Base-by-base conservation (phyloP, 2,888 invertebrate genomes). In the Glaucopsyche alexis region DNA sequence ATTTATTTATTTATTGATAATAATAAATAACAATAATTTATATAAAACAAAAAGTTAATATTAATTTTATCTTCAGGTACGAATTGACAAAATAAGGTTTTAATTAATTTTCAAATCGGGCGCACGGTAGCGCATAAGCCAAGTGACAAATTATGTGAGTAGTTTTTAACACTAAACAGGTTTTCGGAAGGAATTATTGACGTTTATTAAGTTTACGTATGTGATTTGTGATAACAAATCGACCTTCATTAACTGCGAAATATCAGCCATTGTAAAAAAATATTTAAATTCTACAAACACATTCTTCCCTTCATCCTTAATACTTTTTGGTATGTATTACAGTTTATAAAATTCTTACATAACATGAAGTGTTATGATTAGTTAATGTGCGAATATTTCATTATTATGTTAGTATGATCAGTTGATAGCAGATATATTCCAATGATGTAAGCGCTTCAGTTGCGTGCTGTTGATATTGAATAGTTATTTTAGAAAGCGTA, bases 401-500 rank as follows among this genome's bases (percentile, higher is more conserved):
- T 69, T 49, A 69, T 69, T 69, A 47, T 69, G 69, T 47, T 69
- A 69, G 69, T 69, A 69, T 69, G 47, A 38, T 69, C 69, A 19
- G 47, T 49, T 16, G 69, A 29, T 69, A 69, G 69, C 14, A 29
- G 29, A 29, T 29, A 29, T 47, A 67, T 67, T 16, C 19, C 77
- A 78, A 80, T 89, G 86, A 88, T 86, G 89, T 83, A 89, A 89
- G 82, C 77, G 79, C 81, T 78, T 81, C 81, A 82, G 83, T 89
- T 86, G 87, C 90, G 86, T 87, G 87, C 85, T 87, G 87, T 88
- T 89, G 90, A 89, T 89, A 87, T 84, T 87, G 84, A 87, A 88
- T 89, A 87, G 86, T 84, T 87, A 88, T 86, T 93, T 91, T 92
- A 92, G 92, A 93, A 92, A 93, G 92, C 88, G 84, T 76, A 76